Evolutionary conservation across 2,888 invertebrate species (phyloP).

Genomic region (Aspidiotus destructor): DNA sequence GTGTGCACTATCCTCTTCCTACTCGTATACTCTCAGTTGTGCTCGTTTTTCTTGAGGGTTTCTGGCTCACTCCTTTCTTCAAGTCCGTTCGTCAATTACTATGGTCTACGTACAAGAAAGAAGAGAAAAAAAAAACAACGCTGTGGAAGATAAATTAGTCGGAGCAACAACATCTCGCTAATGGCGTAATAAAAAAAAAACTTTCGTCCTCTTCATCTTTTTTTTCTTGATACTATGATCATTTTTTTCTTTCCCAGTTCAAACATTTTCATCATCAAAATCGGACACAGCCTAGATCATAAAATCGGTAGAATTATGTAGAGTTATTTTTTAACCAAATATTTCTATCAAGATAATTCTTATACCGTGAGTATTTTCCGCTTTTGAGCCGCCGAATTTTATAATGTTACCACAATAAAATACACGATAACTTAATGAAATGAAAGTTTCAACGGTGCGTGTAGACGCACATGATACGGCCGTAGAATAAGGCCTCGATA

Average conservation of each 20-base stretch:
- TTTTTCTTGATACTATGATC: too few species aligned
- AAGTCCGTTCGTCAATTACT: neutral
- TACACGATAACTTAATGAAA: too few species aligned
- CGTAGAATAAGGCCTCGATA: too few species aligned
- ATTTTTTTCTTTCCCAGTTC: slow-evolving; percentile 2
- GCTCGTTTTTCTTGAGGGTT: neutral
- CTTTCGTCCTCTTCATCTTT: too few species aligned
- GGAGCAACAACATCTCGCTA: slow-evolving; percentile 15
- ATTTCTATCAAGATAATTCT: slow-evolving; percentile 10
- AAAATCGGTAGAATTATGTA: slow-evolving; percentile 17
- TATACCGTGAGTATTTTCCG: neutral
- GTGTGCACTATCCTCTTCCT: too few species aligned
- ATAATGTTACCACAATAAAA: neutral
- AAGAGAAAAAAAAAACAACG: neutral
- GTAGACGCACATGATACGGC: too few species aligned
- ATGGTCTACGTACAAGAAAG: neutral
- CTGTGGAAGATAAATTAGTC: slow-evolving; percentile 8
- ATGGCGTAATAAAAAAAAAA: slow-evolving; percentile 16
- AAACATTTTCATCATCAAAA: slow-evolving; percentile 19
- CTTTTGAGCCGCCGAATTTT: slow-evolving; percentile 10
- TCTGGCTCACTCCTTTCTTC: neutral
- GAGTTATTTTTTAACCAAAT: neutral
- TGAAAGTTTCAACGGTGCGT: too few species aligned
- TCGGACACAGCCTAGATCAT: slow-evolving; percentile 17
- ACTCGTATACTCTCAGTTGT: too few species aligned